These are phyloP conservation scores for Empis stercorea DNA, from an alignment of 2,888 invertebrate genomes.

Conservation along the genomic window DNA sequence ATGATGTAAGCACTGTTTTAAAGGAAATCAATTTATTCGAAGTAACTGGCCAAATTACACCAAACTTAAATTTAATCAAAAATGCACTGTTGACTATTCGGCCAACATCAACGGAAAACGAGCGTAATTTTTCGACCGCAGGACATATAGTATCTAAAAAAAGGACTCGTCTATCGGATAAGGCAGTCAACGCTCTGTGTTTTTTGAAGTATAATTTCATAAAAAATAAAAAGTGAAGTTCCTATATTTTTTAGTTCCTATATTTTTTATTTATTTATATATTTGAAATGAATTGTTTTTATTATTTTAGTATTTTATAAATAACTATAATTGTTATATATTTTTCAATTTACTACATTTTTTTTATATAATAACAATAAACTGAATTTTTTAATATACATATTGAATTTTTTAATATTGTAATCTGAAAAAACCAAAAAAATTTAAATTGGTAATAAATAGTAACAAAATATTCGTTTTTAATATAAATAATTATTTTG, in stretches of 20 bases:
- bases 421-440: neutral
- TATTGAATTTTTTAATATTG: neutral
- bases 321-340: neutral
- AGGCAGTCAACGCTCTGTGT: neutral
- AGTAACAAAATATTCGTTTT: neutral
- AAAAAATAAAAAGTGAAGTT: neutral
- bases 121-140: neutral
- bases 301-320: neutral
- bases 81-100: neutral
- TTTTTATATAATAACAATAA: no score
- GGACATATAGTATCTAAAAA: neutral
- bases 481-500: neutral
- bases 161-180: neutral
- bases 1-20: neutral
- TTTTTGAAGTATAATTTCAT: neutral
- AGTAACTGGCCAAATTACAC: neutral
- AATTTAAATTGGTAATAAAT: neutral
- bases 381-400: neutral
- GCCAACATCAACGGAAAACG: neutral
- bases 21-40: neutral
- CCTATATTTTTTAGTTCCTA: no score
- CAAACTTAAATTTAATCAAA: neutral
- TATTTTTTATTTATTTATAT: neutral
- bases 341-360: neutral
- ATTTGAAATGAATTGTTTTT: neutral